These are phyloP conservation scores for Malthinus flaveolus DNA, from an alignment of 2,888 invertebrate species.

Conservation along the genomic window DNA sequence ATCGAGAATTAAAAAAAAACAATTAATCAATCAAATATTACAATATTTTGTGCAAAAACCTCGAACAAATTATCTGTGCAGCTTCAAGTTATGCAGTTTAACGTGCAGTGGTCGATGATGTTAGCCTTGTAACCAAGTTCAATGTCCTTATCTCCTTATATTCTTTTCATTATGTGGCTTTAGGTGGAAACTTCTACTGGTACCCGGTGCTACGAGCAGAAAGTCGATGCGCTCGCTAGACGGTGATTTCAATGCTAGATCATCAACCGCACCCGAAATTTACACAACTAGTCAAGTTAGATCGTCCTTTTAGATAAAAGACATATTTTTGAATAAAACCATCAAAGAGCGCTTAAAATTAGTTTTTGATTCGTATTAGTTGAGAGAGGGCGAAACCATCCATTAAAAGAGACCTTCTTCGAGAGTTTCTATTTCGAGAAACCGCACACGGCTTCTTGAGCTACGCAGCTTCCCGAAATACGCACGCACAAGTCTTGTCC, in stretches of 20 bases:
- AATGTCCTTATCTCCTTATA: conserved; percentile 25
- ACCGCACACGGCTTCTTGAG: conserved; percentile 21
- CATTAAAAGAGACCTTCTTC: no score
- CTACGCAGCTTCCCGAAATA: conserved; percentile 25
- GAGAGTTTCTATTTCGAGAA: conserved; percentile 10
- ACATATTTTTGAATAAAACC: neutral
- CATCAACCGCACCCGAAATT: conserved; percentile 17
- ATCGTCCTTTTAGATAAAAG: no score
- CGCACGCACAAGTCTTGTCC: conserved; percentile 20
- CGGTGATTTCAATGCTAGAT: conserved; percentile 21
- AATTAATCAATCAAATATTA: no score
- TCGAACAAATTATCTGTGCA: conserved; percentile 2
- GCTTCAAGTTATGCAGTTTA: conserved; percentile 14
- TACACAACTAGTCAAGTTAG: conserved; percentile 4
- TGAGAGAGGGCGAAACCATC: no score
- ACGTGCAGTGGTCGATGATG: conserved; percentile 14
- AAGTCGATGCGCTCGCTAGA: conserved; percentile 13
- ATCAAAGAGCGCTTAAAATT: no score
- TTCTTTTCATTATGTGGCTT: conserved; percentile 16
- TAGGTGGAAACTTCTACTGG: conserved; percentile 18
- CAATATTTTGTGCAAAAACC: neutral
- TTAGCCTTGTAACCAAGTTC: conserved; percentile 26
- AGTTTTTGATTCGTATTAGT: no score
- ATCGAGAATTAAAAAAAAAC: neutral
- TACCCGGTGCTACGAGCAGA: conserved; percentile 13